phyloP scores from a whole-genome alignment of 37 sponge, comb jelly and placozoan species.

The Mnemiopsis leidyi region DNA sequence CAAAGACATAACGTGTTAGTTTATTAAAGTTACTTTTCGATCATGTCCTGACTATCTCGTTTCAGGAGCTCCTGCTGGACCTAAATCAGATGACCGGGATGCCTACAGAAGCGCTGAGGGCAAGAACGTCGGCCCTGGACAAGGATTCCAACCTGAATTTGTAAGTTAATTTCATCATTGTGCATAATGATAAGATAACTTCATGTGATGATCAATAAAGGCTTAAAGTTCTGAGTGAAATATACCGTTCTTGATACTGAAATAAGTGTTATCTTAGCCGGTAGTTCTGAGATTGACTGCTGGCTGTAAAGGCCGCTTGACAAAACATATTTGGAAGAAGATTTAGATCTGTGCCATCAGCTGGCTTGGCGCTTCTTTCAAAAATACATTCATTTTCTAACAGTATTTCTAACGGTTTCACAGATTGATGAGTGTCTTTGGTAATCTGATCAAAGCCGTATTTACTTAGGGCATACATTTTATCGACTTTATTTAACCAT shows the following conservation, averaged over 20 bases:
- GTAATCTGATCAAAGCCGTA: conserved; percentile 50
- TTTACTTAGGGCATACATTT: neutral
- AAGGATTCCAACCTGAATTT: conserved; percentile 65
- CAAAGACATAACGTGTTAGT: too few species aligned
- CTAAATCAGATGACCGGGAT: conserved; percentile 66
- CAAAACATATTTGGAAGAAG: neutral
- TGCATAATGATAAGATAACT: too few species aligned
- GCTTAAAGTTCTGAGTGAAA: neutral
- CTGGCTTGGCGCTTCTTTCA: neutral
- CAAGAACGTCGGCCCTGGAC: conserved; percentile 57
- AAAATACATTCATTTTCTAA: neutral
- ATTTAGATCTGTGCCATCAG: neutral
- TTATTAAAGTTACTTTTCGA: too few species aligned
- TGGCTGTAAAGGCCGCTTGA: conserved; percentile 57
- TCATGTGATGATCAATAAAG: conserved; percentile 44
- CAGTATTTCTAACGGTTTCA: conserved; percentile 4
- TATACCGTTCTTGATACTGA: neutral
- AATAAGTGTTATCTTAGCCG: conserved; percentile 47
- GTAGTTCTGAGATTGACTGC: neutral
- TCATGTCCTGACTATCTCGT: neutral
- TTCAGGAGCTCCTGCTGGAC: conserved; percentile 66
- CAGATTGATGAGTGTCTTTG: conserved; percentile 29
- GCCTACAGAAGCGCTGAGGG: conserved; percentile 67
- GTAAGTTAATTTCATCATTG: conserved; percentile 70
- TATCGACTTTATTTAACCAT: neutral